Conservation (phyloP, 2,888 invertebrate species). For the Acronicta aceris region DNA sequence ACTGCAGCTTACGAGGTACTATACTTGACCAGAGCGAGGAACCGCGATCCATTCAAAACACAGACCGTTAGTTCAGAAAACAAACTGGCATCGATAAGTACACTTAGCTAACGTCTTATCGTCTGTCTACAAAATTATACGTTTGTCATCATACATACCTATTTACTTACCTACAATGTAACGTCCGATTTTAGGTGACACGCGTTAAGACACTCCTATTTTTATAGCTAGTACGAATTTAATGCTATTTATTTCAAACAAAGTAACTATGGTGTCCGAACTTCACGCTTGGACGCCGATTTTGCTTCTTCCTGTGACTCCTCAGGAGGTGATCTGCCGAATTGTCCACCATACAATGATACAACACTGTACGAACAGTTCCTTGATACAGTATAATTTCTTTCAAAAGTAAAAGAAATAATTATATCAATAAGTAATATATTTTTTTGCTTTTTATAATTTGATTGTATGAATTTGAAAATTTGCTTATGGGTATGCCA, state of each 20-base stretch:
- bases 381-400: constrained; percentile 4
- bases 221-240: constrained; percentile 22
- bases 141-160: too few relatives aligned
- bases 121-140: constrained; percentile 2
- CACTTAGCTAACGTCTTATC: constrained; percentile 33
- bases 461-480: neutral
- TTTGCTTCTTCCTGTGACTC: constrained; percentile 84
- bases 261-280: constrained; percentile 77
- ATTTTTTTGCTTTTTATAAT: too few relatives aligned
- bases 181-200: constrained; percentile 4
- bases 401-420: neutral
- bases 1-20: constrained; percentile 57
- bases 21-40: constrained; percentile 64
- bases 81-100: constrained; percentile 72
- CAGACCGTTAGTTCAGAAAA: constrained; percentile 75
- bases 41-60: constrained; percentile 65
- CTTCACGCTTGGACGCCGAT: constrained; percentile 86
- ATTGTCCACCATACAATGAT: constrained; percentile 49
- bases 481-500: neutral
- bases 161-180: too few relatives aligned
- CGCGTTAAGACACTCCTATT: constrained; percentile 7
- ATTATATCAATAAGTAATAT: too few relatives aligned
- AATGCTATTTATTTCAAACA: constrained; percentile 41
- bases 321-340: constrained; percentile 63
- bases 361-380: constrained; percentile 12